phyloP scores from a whole-genome alignment of 1,140 invertebrate genomes.

The Tribolium madens region DNA sequence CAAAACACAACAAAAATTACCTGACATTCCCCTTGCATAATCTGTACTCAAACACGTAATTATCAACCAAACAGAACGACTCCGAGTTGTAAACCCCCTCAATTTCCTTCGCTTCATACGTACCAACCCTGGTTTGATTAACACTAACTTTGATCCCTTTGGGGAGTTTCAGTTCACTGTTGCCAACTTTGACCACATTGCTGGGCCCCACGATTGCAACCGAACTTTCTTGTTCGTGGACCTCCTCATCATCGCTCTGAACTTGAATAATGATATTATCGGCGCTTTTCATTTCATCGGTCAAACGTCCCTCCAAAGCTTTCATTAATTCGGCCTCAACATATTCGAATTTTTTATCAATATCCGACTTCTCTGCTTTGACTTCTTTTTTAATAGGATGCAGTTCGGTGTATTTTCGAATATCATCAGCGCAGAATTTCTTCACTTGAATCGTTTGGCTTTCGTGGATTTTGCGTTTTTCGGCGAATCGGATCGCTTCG shows the following conservation, averaged over 20 bases:
- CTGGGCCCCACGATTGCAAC: neutral
- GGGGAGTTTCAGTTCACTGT: constrained; percentile 33
- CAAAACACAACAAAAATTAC: constrained; percentile 38
- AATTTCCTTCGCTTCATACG: constrained; percentile 40
- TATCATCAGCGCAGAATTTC: neutral
- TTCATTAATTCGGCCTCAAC: constrained; percentile 49
- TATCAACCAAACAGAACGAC: constrained; percentile 53
- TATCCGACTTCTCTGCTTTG: neutral
- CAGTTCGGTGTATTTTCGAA: too few species aligned
- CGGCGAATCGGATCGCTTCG: neutral
- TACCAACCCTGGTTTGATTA: constrained; percentile 47
- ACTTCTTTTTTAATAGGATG: neutral
- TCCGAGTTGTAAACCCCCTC: constrained; percentile 50
- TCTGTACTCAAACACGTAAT: constrained; percentile 57
- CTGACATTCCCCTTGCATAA: constrained; percentile 55
- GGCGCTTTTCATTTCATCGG: constrained; percentile 40
- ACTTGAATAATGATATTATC: constrained; percentile 47
- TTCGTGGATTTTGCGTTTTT: constrained; percentile 15
- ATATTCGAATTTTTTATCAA: constrained; percentile 36
- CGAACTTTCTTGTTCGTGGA: neutral
- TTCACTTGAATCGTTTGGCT: neutral
- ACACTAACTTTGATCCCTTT: constrained; percentile 48
- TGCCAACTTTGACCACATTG: neutral
- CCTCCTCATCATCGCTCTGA: constrained; percentile 40
- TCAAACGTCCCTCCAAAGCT: constrained; percentile 47